Evolutionary conservation across 2,888 invertebrate species (phyloP).

Genomic region (Branchipolynoe longqiensis): DNA sequence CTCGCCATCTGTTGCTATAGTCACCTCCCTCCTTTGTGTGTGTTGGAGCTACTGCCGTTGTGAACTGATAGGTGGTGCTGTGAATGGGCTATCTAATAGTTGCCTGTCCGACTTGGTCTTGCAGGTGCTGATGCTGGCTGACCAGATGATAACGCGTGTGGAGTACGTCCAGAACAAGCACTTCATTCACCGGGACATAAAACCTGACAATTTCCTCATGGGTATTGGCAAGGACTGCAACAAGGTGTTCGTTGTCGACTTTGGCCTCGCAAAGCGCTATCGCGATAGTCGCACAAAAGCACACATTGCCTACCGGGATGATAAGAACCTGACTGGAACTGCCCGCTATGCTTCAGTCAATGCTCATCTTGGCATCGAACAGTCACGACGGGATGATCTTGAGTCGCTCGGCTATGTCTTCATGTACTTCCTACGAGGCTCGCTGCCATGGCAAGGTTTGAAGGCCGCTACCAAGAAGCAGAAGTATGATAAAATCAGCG

Average conservation of each 20-base stretch:
- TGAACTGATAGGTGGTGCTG: too few relatives aligned
- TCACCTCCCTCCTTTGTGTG: too few relatives aligned
- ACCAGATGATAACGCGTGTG: conserved; percentile 90
- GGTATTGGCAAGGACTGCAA: conserved; percentile 82
- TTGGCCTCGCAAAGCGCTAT: conserved; percentile 99
- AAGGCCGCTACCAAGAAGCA: conserved; percentile 97
- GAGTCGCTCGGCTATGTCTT: conserved; percentile 99
- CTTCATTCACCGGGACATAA: conserved; percentile 93
- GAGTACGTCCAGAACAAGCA: conserved; percentile 99
- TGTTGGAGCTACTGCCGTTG: too few relatives aligned
- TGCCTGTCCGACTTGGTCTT: too few relatives aligned
- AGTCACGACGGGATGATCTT: conserved; percentile 98
- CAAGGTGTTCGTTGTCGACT: conserved; percentile 96
- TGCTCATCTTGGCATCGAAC: conserved; percentile 99
- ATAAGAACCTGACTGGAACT: conserved; percentile 81
- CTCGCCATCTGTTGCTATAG: too few relatives aligned
- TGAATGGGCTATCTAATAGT: too few relatives aligned
- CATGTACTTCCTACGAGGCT: conserved; percentile 97
- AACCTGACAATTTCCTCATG: conserved; percentile 85
- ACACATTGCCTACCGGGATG: conserved; percentile 92
- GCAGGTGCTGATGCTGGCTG: conserved; percentile 98
- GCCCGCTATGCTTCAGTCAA: conserved; percentile 97
- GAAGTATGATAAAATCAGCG: conserved; percentile 99
- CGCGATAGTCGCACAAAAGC: conserved; percentile 94
- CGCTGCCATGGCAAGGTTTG: conserved; percentile 96